Percentiles rank a stretch among this genome's conserved stretches.
Evolutionary conservation across 1,140 invertebrate species (phyloP).

Genomic region (Ylistrum balloti): DNA sequence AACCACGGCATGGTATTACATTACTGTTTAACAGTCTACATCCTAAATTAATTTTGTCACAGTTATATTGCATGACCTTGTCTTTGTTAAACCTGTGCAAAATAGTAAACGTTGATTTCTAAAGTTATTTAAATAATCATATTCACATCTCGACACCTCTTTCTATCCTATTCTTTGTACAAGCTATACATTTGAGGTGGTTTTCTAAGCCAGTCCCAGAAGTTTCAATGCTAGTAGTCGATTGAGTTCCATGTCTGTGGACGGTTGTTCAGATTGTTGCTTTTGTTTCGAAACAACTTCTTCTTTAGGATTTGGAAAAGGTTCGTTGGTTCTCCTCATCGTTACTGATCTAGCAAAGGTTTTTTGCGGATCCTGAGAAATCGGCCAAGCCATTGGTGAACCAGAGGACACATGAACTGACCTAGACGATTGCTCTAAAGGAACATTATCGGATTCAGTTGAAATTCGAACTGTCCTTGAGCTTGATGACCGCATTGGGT

Average conservation of each 20-base stretch:
- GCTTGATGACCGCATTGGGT: background rate
- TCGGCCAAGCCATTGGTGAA: background rate
- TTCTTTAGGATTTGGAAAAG: background rate
- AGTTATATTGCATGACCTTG: too few species aligned
- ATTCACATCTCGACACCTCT: too few species aligned
- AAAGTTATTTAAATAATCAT: too few species aligned
- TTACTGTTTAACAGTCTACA: too few species aligned
- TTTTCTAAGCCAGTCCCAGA: background rate
- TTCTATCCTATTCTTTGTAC: too few species aligned
- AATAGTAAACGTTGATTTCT: too few species aligned
- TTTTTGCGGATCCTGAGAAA: background rate
- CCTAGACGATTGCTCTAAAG: background rate
- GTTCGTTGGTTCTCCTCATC: background rate
- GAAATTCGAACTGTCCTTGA: background rate
- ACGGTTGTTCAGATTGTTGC: background rate
- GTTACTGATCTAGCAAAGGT: background rate
- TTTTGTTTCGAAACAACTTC: background rate
- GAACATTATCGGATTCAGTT: background rate
- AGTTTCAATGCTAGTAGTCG: background rate
- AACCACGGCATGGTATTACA: too few species aligned
- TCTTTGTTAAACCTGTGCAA: too few species aligned
- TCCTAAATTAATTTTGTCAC: too few species aligned
- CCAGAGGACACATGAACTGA: background rate
- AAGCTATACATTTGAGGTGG: too few species aligned
- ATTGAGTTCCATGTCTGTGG: conserved; percentile 16